Evolutionary conservation across 1,140 invertebrate genomes (phyloP).

Genomic region (Cotesia glomerata): DNA sequence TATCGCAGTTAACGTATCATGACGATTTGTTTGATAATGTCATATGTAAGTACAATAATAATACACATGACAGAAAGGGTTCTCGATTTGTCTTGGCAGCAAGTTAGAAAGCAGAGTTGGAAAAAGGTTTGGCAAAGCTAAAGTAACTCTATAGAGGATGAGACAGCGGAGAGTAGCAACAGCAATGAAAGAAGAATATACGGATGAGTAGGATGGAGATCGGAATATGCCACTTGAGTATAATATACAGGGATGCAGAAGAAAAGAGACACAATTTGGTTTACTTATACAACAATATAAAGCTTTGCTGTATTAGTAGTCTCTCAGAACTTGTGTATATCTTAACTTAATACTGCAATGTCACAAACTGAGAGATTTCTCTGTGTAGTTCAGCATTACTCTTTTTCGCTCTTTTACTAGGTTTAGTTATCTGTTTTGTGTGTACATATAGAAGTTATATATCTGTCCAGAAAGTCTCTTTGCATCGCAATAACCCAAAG

Average conservation of each 20-base stretch:
- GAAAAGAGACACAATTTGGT: neutral
- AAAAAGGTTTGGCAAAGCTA: constrained; percentile 13
- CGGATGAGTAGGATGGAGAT: neutral
- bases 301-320: neutral
- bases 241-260: neutral
- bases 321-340: neutral
- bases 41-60: constrained; percentile 46
- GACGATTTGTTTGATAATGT: neutral
- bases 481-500: constrained; percentile 44
- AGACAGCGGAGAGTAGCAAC: constrained; percentile 23
- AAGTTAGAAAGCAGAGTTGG: neutral
- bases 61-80: constrained; percentile 55
- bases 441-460: constrained; percentile 36
- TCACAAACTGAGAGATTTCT: constrained; percentile 1
- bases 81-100: constrained; percentile 57
- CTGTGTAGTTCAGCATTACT: neutral
- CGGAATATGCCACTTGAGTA: constrained; percentile 14
- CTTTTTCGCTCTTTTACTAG: constrained; percentile 1
- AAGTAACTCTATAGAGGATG: constrained; percentile 6
- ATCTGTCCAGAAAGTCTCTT: constrained; percentile 42
- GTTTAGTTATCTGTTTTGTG: neutral
- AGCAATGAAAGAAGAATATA: constrained; percentile 9
- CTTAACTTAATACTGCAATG: neutral
- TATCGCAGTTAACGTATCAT: no score
- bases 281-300: neutral